phyloP scores from a whole-genome alignment of 2,888 invertebrate species.

The Drepanosiphum platanoidis region DNA sequence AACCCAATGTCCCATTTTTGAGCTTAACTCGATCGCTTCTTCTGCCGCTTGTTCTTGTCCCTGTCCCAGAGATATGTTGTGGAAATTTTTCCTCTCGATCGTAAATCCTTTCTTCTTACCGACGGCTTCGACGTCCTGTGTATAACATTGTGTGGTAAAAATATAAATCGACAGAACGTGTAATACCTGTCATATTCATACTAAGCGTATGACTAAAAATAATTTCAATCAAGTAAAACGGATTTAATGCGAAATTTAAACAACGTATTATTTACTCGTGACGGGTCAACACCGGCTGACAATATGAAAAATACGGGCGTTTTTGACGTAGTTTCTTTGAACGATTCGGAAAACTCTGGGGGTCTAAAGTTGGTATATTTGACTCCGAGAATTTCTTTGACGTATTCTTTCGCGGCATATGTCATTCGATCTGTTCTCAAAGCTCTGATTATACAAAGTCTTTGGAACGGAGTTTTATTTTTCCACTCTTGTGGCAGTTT shows the following conservation, averaged over 20 bases:
- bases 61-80: conserved; percentile 93
- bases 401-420: conserved; percentile 84
- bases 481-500: conserved; percentile 97
- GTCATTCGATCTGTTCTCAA: conserved; percentile 94
- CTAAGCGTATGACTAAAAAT: background rate
- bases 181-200: too few relatives aligned
- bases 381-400: conserved; percentile 87
- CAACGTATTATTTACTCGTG: conserved; percentile 72
- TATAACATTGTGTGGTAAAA: background rate
- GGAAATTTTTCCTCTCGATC: conserved; percentile 83
- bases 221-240: background rate
- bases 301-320: conserved; percentile 94
- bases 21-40: conserved; percentile 81
- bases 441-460: conserved; percentile 91
- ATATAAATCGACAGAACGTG: too few relatives aligned
- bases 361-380: conserved; percentile 83
- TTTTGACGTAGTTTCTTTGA: conserved; percentile 82
- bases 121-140: conserved; percentile 84
- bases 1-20: conserved; percentile 88
- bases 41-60: conserved; percentile 95
- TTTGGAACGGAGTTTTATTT: conserved; percentile 83
- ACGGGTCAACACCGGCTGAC: conserved; percentile 92
- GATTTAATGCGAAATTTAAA: conserved; percentile 3
- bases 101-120: conserved; percentile 85
- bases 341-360: conserved; percentile 86